These are phyloP conservation scores for Centroberyx gerrardi DNA, from an alignment of 2,797 vertebrate species.

Conservation along the genomic window DNA sequence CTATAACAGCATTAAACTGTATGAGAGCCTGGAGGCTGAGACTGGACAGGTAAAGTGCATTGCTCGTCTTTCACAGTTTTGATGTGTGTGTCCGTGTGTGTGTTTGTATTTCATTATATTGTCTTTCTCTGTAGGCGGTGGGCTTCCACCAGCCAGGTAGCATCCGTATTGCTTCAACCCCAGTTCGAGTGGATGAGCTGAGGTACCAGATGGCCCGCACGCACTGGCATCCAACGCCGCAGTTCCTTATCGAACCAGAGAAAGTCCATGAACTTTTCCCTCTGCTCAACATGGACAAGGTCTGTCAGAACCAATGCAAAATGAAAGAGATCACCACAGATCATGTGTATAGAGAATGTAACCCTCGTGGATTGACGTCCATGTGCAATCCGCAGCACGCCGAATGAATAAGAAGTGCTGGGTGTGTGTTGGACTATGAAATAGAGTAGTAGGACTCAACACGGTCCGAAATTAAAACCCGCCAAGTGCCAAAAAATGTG, in stretches of 20 bases:
- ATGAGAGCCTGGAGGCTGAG: slow-evolving; percentile 94
- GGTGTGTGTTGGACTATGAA: too few relatives aligned
- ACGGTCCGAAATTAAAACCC: too few relatives aligned
- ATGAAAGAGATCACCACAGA: not conserved
- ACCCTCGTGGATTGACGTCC: too few relatives aligned
- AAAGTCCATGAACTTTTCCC: slow-evolving; percentile 93
- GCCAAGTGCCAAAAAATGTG: too few relatives aligned
- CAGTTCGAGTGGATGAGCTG: slow-evolving; percentile 94
- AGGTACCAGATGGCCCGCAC: slow-evolving; percentile 95
- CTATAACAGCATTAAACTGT: slow-evolving; percentile 95
- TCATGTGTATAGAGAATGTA: too few relatives aligned
- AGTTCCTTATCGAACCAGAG: slow-evolving; percentile 92
- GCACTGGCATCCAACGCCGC: slow-evolving; percentile 92
- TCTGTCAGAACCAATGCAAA: slow-evolving; percentile 49
- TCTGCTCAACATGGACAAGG: slow-evolving; percentile 93
- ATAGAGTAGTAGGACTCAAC: too few relatives aligned
- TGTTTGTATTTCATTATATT: fast-evolving
- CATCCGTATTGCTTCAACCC: slow-evolving; percentile 92
- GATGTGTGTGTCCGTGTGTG: not conserved
- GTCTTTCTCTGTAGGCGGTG: slow-evolving; percentile 84
- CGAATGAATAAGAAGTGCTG: too few relatives aligned
- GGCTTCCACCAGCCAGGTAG: slow-evolving; percentile 97
- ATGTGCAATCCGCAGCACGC: too few relatives aligned
- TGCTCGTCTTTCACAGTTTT: not conserved
- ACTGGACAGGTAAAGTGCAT: slow-evolving; percentile 92